A percentile compares a stretch with the other conserved stretches of the same genome.
Conservation (phyloP, 2,797 vertebrate genomes). For the Enteromius fasciolatus region DNA sequence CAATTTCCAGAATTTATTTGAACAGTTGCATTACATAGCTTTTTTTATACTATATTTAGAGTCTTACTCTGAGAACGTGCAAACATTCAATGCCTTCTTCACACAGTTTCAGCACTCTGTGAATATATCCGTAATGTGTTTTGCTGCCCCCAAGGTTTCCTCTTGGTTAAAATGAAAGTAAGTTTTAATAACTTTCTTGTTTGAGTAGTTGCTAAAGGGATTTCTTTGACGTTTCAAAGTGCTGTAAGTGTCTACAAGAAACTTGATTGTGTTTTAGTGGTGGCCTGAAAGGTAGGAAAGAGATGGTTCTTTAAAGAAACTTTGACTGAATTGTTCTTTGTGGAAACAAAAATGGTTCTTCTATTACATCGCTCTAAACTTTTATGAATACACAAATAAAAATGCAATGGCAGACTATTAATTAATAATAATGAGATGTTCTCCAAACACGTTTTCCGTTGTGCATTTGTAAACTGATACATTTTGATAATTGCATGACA, state of each 20-base stretch:
- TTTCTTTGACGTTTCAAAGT: background rate
- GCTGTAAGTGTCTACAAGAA: background rate
- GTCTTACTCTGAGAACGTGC: background rate
- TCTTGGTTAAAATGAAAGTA: background rate
- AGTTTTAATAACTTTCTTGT: background rate
- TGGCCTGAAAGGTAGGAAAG: background rate
- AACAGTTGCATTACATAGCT: background rate
- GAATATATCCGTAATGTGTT: background rate
- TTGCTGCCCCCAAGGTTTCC: background rate
- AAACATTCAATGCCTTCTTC: background rate
- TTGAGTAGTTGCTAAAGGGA: background rate
- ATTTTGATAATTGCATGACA: background rate
- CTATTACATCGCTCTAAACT: background rate
- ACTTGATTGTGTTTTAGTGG: background rate
- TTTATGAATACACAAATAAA: background rate
- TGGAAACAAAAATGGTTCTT: too few species aligned
- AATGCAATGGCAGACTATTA: background rate
- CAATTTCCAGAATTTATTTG: background rate
- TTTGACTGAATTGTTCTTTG: too few species aligned
- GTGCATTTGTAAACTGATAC: background rate
- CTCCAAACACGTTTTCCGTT: background rate
- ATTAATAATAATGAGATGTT: background rate
- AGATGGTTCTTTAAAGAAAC: too few species aligned
- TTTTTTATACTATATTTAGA: background rate
- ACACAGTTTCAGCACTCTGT: background rate